These are phyloP conservation scores for Pelodytes ibericus DNA, from an alignment of 2,797 vertebrate genomes.

Conservation along the genomic window DNA sequence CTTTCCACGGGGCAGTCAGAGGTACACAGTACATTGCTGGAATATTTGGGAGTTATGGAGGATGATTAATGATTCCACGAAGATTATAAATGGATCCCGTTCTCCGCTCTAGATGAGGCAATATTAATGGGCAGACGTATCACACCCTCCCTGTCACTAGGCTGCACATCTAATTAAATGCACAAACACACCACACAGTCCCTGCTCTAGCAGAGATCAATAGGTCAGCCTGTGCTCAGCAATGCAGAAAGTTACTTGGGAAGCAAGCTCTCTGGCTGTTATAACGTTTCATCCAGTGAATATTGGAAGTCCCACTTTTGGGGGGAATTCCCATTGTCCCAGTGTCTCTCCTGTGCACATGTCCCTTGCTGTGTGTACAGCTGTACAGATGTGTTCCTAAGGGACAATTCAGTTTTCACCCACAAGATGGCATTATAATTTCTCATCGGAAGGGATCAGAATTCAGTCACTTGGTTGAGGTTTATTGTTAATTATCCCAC, in stretches of 20 bases:
- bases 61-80: background rate
- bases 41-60: background rate
- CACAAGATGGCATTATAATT: constrained; percentile 46
- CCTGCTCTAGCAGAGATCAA: constrained; percentile 27
- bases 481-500: no score
- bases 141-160: constrained; percentile 1
- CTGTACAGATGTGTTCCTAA: background rate
- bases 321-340: background rate
- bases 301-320: constrained; percentile 14
- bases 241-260: constrained; percentile 40
- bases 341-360: background rate
- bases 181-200: constrained; percentile 39
- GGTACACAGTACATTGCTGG: background rate
- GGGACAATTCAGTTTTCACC: background rate
- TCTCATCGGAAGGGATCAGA: background rate
- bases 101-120: background rate
- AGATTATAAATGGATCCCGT: background rate
- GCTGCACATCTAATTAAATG: constrained; percentile 37
- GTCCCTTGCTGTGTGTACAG: background rate
- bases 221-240: constrained; percentile 31
- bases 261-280: constrained; percentile 29
- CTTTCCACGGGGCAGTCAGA: no score
- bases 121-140: constrained; percentile 5
- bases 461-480: background rate
- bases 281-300: constrained; percentile 32